A percentile compares a stretch with the other conserved stretches of the same genome.
These are phyloP conservation scores for Delphinus delphis DNA, from an alignment of 2,113 vertebrate species.

Conservation along the genomic window DNA sequence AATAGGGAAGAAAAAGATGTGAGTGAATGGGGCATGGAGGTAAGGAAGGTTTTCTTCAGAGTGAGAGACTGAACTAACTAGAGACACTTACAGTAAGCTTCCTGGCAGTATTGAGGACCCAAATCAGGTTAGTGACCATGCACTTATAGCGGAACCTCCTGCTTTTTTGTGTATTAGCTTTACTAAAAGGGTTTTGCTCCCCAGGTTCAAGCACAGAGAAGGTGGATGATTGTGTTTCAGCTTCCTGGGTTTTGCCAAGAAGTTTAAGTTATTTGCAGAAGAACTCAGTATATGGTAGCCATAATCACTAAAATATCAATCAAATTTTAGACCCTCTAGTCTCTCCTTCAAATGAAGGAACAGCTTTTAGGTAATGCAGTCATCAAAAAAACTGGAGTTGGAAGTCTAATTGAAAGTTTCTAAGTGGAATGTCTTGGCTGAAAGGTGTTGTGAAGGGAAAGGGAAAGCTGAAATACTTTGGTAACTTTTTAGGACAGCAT, in stretches of 20 bases:
- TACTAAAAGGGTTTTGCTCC: neutral
- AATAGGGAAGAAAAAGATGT: neutral
- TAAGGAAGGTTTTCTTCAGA: neutral
- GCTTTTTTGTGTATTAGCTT: neutral
- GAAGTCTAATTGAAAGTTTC: neutral
- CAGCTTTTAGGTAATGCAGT: neutral
- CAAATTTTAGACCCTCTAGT: neutral
- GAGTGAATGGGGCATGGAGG: neutral
- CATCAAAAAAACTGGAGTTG: neutral
- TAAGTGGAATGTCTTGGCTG: neutral
- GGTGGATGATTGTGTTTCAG: neutral
- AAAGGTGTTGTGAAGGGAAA: neutral
- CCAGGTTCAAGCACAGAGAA: neutral
- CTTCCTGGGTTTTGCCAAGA: neutral
- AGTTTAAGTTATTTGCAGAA: conserved; percentile 1
- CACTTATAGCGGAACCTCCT: neutral
- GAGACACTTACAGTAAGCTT: neutral
- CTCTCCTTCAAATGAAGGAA: conserved; percentile 35
- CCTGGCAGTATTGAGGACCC: neutral
- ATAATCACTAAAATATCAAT: neutral
- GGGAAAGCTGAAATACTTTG: neutral
- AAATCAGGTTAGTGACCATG: neutral
- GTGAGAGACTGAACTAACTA: neutral
- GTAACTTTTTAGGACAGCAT: neutral
- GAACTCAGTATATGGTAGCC: neutral